Conservation (phyloP, 2,888 invertebrate genomes). For the Tipula confusa region DNA sequence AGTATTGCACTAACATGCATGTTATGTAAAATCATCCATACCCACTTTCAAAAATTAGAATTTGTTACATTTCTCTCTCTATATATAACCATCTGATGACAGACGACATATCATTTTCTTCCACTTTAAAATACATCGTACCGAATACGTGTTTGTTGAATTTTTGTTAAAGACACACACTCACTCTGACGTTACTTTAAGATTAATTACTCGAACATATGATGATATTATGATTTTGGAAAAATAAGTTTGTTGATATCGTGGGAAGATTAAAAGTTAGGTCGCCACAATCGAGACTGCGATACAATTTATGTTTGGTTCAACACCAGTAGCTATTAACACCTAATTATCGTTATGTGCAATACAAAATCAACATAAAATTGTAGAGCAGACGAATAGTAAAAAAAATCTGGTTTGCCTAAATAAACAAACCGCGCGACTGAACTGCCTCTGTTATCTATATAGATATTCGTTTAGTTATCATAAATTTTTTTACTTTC, state of each 20-base stretch:
- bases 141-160: not conserved
- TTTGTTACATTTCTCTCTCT: not conserved
- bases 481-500: not conserved
- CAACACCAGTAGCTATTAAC: not conserved
- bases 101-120: not conserved
- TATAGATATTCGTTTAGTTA: not conserved
- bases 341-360: not conserved
- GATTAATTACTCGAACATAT: too few relatives aligned
- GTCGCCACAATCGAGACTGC: not conserved
- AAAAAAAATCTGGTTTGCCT: not conserved
- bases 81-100: too few relatives aligned
- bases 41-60: not conserved
- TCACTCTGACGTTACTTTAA: too few relatives aligned
- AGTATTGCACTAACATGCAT: not conserved
- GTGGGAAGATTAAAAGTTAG: too few relatives aligned
- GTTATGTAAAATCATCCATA: not conserved
- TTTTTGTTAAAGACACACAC: not conserved
- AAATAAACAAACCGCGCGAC: slow-evolving; percentile 12
- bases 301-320: not conserved
- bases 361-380: not conserved
- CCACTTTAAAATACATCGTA: not conserved
- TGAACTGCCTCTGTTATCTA: not conserved
- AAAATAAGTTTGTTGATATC: too few relatives aligned
- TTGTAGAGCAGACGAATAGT: not conserved
- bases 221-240: too few relatives aligned